These are phyloP conservation scores for Pipistrellus kuhlii DNA, from an alignment of 2,797 vertebrate genomes.

Conservation along the genomic window DNA sequence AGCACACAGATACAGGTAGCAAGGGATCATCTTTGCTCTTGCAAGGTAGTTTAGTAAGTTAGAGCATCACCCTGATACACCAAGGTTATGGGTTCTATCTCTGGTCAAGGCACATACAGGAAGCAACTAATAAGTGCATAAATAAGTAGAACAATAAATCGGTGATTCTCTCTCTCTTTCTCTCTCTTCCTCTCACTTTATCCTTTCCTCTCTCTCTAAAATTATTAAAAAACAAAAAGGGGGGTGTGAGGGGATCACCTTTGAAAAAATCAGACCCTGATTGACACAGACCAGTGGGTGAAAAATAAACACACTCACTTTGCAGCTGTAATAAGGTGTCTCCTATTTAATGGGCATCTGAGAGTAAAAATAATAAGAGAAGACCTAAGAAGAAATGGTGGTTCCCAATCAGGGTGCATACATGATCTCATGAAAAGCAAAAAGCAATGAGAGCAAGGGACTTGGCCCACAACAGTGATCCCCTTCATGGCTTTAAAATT, in stretches of 20 bases:
- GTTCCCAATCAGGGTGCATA: not conserved
- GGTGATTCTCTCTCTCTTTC: not conserved
- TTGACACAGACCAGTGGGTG: constrained; percentile 17
- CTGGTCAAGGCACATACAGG: not conserved
- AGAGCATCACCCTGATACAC: not conserved
- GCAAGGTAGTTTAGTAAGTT: not conserved
- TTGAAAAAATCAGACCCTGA: constrained; percentile 28
- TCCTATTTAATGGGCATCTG: constrained; percentile 25
- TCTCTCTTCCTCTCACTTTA: too few species aligned
- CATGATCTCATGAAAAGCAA: not conserved
- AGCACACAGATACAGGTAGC: constrained; percentile 54
- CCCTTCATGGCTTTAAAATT: not conserved
- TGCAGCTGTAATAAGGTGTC: constrained; percentile 7
- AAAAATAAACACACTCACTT: constrained; percentile 1
- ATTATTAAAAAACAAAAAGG: not conserved
- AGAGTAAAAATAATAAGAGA: not conserved
- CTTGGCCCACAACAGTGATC: not conserved
- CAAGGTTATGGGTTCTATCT: not conserved
- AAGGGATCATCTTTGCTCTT: not conserved
- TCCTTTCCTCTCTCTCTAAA: not conserved
- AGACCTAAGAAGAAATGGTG: not conserved
- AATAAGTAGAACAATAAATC: not conserved
- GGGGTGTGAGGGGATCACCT: not conserved
- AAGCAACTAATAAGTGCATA: not conserved
- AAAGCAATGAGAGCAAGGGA: not conserved